Base-by-base conservation (phyloP, 1,140 invertebrate genomes). In the Calycopis cecrops region DNA sequence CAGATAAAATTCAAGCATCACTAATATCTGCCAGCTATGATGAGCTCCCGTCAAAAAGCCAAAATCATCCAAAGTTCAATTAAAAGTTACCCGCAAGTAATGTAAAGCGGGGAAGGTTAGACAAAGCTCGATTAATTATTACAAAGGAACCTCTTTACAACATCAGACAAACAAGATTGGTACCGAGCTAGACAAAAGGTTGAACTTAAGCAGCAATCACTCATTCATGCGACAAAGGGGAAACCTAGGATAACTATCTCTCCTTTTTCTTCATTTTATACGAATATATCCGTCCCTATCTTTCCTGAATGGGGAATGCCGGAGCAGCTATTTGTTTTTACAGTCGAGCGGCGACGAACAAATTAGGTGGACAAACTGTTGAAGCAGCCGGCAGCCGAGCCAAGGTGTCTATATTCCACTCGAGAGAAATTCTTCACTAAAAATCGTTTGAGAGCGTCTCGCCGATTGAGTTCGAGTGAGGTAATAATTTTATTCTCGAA, bases 311-410 rank as follows among this genome's bases (percentile, higher is more conserved):
- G 62, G 73, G 71, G 73, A 75, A 80, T 71, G 65, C 67, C 66
- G 63, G 67, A 74, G 67, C 63, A 67, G 70, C 76, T 83, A 86
- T 86, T 86, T 86, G 80, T 86, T 86, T 84, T 83, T 83, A 77
- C 80, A 83, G 83, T 77, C 68, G 79, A 76, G 73, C 78, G 78
- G 62, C 78, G 73, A 62, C 71, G 83, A 84, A 84, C 80, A 86
- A 86, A 86, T 84, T 86, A 86, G 83, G 78, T 79, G 79, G 83
- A 84, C 83, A 84, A 83, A 86, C 83, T 84, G 80, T 84, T 78
- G 76, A 79, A 83, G 71, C 76, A 73, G 70, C 62, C 76, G 77
- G 71, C 76, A 73, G 70, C 62, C 76, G 77, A 73, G 70, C 62
- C 76, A 76, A 84, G 79, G 78, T 84, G 83, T 84, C 80, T 83